A percentile compares a stretch with the other conserved stretches of the same genome.
Evolutionary conservation across 2,888 invertebrate genomes (phyloP).

Genomic region (Epistrophe eligans): DNA sequence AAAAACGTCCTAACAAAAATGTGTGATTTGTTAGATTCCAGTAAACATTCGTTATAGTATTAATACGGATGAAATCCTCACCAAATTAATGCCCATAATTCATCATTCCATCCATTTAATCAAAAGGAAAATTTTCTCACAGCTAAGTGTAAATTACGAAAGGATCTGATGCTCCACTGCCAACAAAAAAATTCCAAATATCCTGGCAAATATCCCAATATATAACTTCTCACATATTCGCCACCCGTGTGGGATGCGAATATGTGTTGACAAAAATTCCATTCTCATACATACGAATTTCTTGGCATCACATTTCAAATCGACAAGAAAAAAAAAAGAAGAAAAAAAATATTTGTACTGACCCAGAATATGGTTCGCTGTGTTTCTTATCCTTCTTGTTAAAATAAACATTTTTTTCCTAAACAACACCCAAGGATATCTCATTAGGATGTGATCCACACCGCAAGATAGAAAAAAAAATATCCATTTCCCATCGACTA

Average conservation of each 20-base stretch:
- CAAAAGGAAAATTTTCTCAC: constrained; percentile 20
- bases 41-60: constrained; percentile 10
- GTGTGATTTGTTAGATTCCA: not conserved
- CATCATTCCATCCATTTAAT: constrained; percentile 30
- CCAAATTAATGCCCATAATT: constrained; percentile 24
- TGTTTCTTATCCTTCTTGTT: constrained; percentile 45
- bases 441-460: constrained; percentile 66
- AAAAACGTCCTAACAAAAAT: not conserved
- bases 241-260: not conserved
- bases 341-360: constrained; percentile 40
- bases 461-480: constrained; percentile 36
- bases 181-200: constrained; percentile 46
- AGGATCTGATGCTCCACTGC: constrained; percentile 19
- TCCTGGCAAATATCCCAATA: constrained; percentile 63
- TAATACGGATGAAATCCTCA: not conserved
- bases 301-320: constrained; percentile 62
- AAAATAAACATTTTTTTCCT: constrained; percentile 54
- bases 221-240: constrained; percentile 9
- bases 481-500: constrained; percentile 66
- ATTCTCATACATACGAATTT: not conserved
- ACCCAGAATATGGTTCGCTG: constrained; percentile 48
- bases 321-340: not conserved
- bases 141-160: constrained; percentile 55
- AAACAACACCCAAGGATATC: constrained; percentile 56
- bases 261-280: constrained; percentile 57